Evolutionary conservation across 1,140 invertebrate species (phyloP).

Genomic region (Lucilia sericata): DNA sequence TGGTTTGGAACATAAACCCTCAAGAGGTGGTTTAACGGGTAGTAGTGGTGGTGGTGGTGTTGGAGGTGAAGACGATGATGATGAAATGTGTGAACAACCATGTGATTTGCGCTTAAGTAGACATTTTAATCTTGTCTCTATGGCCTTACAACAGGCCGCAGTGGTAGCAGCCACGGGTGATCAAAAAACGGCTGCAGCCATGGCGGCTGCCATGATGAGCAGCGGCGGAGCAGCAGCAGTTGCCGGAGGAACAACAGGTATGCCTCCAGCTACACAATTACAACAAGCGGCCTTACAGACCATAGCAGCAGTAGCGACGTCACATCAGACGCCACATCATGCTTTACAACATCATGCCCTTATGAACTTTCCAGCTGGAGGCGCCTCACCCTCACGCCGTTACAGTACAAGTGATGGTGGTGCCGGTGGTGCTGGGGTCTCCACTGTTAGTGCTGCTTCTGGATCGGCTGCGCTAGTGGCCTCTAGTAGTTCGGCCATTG

Average conservation of each 20-base stretch:
- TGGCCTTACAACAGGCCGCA: constrained; percentile 45
- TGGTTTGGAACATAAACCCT: neutral
- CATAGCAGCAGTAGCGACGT: constrained; percentile 46
- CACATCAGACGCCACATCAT: constrained; percentile 46
- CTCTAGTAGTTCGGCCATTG: neutral
- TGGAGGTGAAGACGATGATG: constrained; percentile 48
- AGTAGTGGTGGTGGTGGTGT: constrained; percentile 48
- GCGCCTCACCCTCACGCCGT: constrained; percentile 54
- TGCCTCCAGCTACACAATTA: constrained; percentile 39
- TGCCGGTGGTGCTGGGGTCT: constrained; percentile 44
- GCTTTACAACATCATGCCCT: constrained; percentile 15
- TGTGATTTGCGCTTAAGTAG: constrained; percentile 59
- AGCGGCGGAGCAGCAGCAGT: constrained; percentile 31
- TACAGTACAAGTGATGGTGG: constrained; percentile 56
- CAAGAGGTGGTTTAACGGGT: constrained; percentile 39
- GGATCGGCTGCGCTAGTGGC: constrained; percentile 9
- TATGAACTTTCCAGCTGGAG: constrained; percentile 47
- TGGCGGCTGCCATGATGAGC: constrained; percentile 45
- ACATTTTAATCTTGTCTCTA: constrained; percentile 47
- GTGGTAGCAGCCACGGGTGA: constrained; percentile 29
- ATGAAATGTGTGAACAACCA: constrained; percentile 54
- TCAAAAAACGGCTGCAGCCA: constrained; percentile 7
- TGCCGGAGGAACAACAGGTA: constrained; percentile 50
- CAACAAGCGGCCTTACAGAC: constrained; percentile 50
- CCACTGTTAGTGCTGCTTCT: constrained; percentile 1